Base-by-base conservation (phyloP, 2,113 vertebrate genomes). In the Myiopsitta monachus region DNA sequence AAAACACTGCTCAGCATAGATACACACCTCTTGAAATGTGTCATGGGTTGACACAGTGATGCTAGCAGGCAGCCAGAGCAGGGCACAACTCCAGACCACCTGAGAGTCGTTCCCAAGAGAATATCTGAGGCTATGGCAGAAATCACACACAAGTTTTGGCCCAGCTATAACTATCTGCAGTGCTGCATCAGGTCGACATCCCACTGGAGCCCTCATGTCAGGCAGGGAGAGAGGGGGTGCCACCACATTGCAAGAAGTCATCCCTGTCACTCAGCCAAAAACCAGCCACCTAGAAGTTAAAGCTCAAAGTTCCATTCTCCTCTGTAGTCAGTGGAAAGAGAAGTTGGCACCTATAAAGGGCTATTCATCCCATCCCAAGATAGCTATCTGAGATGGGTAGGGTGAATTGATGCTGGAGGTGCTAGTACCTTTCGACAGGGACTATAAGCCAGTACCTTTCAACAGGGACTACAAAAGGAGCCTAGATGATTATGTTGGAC, bases 371-470 rank as follows among this genome's bases (percentile, higher is more conserved):
- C 72, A 62, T 66, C 92, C 83, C 73, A 51, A 67, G 80, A 51
- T 26, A 43, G 13, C 36, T 78, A 79, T 72, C 76, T 78, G 69
- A 81, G 83, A 59, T 7, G 12, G 46, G 64, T 18, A 96, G 69
- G 80, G 76, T 67, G 88, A 68, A 64, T 61, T 22, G 73, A 51
- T 89, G 80, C 74, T 92, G 46, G 43, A 95, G 63, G 86, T 93
- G 92, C 93, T 91, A 90, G 76, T 55, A 24, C 46, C 83, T 97
- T 95, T 95, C 41, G 0, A 91, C 91, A 84, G 49, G 69, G 69
- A 36, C 88, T 94, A 38, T 81, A 78, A 94, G 92, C 92, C 92
- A 92, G 75, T 54, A 16, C 41, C 86, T 97, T 94, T 95, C 61
- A 0, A 92, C 91, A 84, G 52, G 73, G 76, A 33, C 89, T 95